Percentiles rank a stretch among this genome's conserved stretches.
These are phyloP conservation scores for Smithornis capensis DNA, from an alignment of 2,113 vertebrate species.

Conservation along the genomic window DNA sequence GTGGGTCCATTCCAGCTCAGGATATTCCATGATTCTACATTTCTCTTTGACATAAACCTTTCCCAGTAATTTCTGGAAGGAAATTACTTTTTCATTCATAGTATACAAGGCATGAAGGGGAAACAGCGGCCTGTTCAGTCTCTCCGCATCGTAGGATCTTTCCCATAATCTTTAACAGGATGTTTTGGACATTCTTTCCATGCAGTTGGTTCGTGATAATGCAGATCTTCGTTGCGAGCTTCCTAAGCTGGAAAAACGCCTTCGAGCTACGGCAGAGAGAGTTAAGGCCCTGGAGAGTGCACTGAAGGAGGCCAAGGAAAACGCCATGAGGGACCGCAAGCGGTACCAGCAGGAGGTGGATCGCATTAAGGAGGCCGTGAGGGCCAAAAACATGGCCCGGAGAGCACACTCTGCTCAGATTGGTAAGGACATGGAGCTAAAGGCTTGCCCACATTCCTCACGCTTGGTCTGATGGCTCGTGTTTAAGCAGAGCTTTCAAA, in stretches of 20 bases:
- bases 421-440: constrained; percentile 70
- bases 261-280: constrained; percentile 87
- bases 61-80: not conserved
- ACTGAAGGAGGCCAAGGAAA: constrained; percentile 92
- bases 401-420: constrained; percentile 89
- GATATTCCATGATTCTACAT: not conserved
- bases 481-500: not conserved
- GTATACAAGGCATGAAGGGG: accelerated
- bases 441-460: not conserved
- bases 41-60: not conserved
- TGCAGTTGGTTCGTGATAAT: constrained; percentile 89
- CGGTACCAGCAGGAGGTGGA: constrained; percentile 96
- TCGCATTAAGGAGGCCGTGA: constrained; percentile 92
- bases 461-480: not conserved
- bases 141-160: not conserved
- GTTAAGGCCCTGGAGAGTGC: constrained; percentile 91
- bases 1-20: not conserved
- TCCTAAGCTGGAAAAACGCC: constrained; percentile 93
- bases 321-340: constrained; percentile 89
- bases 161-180: not conserved
- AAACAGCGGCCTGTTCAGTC: accelerated
- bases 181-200: not conserved
- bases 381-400: constrained; percentile 91
- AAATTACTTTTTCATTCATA: accelerated
- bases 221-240: constrained; percentile 95